Evolutionary conservation across 2,888 invertebrate species (phyloP), one percentile per base, ranked within the genome.

Genomic region (Dryobotodes eremita): DNA sequence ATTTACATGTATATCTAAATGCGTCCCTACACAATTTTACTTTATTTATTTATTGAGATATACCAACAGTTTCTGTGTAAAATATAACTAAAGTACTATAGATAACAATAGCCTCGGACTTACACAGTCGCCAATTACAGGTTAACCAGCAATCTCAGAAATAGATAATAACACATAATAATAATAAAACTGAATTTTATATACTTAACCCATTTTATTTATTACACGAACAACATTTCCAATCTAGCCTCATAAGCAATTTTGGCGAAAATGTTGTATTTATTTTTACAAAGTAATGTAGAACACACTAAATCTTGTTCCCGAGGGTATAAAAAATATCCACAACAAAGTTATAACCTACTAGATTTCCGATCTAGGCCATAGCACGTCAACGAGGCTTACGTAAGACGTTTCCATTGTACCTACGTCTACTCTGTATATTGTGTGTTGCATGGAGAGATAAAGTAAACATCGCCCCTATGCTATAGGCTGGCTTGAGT

Each of bases 391-490:
- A 81, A 81, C 53, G 36, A 61, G 62, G 79, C 77, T 84, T 83
- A 85, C 81, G 77, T 87, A 81, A 86, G 80, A 75, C 26, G 76
- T 83, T 85, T 76, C 71, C 48, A 81, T 80, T 81, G 78, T 85
- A 65, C 61, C 71, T 66, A 69, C 59, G 75, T 46, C 59, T 77
- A 65, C 70, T 55, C 72, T 75, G 50, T 81, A 84, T 87, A 85
- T 82, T 89, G 87, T 88, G 84, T 85, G 82, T 81, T 86, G 88
- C 86, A 87, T 81, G 83, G 79, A 75, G 87, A 90, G 90, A 89
- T 90, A 92, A 92, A 91, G 93, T 93, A 95, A 95, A 95, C 94
- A 94, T 85, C 89, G 83, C 83, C 78, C 80, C 83, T 87, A 85
- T 86, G 80, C 79, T 85, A 86, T 88, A 92, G 92, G 91, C 90